These are phyloP conservation scores for Heliopora coerulea DNA, from an alignment of 92 coral and sea anemone genomes.

Conservation along the genomic window DNA sequence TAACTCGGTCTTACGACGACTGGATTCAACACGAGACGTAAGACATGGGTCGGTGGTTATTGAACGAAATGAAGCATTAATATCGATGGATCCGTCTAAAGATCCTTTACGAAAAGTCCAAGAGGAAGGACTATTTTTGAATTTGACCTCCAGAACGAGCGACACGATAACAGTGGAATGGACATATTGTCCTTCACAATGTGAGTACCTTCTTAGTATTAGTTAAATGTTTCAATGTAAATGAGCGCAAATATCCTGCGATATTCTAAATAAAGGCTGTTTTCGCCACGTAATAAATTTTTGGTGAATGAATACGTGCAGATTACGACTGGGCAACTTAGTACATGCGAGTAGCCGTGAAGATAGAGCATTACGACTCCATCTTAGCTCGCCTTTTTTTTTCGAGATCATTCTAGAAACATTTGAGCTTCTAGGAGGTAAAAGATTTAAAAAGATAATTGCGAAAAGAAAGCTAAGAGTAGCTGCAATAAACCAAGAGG, in stretches of 20 bases:
- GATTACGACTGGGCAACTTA: too few relatives aligned
- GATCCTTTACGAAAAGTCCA: conserved; percentile 13
- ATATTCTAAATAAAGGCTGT: too few relatives aligned
- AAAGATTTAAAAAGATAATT: too few relatives aligned
- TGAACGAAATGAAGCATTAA: conserved; percentile 12
- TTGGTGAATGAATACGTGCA: too few relatives aligned
- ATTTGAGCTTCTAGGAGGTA: too few relatives aligned
- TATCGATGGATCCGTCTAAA: conserved; percentile 26
- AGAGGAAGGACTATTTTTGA: conserved; percentile 7
- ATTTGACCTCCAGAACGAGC: conserved; percentile 6
- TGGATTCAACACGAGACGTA: conserved; percentile 9
- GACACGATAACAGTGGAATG: conserved; percentile 32
- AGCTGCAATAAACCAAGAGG: not conserved
- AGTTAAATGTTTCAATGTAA: not conserved
- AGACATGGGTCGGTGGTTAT: conserved; percentile 21
- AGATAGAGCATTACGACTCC: too few relatives aligned
- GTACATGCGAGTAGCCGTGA: too few relatives aligned
- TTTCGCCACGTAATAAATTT: too few relatives aligned
- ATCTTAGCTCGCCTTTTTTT: too few relatives aligned
- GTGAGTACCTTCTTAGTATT: not conserved
- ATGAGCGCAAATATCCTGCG: too few relatives aligned
- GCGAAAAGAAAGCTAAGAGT: not conserved
- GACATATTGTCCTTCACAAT: conserved; percentile 21
- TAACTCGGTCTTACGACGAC: not conserved
- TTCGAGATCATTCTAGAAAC: too few relatives aligned